These are phyloP conservation scores for Tympanuchus pallidicinctus DNA, from an alignment of 2,113 vertebrate genomes.

Conservation along the genomic window DNA sequence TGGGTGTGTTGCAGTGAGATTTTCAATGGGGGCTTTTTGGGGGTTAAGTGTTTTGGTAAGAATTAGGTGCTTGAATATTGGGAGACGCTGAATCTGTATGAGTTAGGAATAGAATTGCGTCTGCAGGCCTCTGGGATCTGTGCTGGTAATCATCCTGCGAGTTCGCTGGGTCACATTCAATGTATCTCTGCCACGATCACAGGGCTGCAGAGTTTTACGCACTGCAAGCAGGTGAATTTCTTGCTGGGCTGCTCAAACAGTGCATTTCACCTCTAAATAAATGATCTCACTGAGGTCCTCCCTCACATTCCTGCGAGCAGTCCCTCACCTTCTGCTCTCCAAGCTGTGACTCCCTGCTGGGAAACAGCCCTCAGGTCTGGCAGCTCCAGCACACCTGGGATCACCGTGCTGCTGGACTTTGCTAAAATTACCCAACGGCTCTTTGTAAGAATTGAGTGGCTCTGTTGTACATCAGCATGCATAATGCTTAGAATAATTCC, in stretches of 20 bases:
- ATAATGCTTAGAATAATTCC: background rate
- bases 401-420: background rate
- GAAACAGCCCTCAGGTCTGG: background rate
- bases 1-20: rapidly evolving
- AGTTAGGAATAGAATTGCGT: background rate
- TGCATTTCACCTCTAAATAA: background rate
- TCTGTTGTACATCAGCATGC: background rate
- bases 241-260: background rate
- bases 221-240: rapidly evolving
- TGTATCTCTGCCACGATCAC: rapidly evolving
- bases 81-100: background rate
- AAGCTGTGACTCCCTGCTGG: background rate
- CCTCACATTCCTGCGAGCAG: background rate
- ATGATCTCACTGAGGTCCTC: background rate
- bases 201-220: background rate
- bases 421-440: background rate
- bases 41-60: rapidly evolving
- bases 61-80: no score
- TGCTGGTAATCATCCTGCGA: rapidly evolving
- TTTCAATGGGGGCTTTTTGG: background rate
- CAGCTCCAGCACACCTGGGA: background rate
- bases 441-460: background rate
- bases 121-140: rapidly evolving
- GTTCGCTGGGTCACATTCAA: rapidly evolving
- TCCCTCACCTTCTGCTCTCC: background rate